Conservation (phyloP, 2,888 invertebrate genomes). For the Pimpla rufipes region DNA sequence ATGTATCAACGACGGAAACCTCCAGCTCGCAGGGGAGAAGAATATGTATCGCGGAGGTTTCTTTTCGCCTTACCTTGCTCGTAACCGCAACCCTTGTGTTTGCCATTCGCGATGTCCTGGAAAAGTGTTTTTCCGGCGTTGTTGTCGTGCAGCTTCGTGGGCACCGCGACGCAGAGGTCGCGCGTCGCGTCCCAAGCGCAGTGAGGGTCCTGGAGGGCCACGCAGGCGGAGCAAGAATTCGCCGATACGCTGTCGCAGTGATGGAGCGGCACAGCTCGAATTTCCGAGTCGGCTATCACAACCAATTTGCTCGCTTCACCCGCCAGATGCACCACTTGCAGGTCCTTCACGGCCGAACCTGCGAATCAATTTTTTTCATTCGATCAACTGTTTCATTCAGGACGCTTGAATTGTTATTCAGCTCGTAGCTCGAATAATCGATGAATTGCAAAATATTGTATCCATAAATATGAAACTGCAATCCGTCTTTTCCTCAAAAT, state of each 20-base stretch:
- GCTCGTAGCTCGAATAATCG: background rate
- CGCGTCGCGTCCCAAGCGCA: constrained; percentile 96
- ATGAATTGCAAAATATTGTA: too few relatives aligned
- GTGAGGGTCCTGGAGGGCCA: constrained; percentile 97
- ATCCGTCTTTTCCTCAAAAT: too few relatives aligned
- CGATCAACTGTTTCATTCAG: background rate
- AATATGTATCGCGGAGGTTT: constrained; percentile 30
- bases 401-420: background rate
- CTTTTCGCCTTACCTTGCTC: constrained; percentile 81
- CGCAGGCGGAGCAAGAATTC: constrained; percentile 91
- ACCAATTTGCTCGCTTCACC: constrained; percentile 93
- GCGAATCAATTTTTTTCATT: constrained; percentile 30
- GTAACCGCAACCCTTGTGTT: constrained; percentile 87
- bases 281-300: constrained; percentile 94
- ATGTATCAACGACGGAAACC: constrained; percentile 20
- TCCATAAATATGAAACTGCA: background rate
- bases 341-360: constrained; percentile 89
- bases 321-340: constrained; percentile 89
- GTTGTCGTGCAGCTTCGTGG: constrained; percentile 87
- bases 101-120: constrained; percentile 91
- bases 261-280: constrained; percentile 94
- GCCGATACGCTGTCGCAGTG: constrained; percentile 88
- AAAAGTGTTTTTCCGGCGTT: constrained; percentile 88
- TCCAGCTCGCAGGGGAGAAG: background rate
- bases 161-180: constrained; percentile 87